A percentile compares a stretch with the other conserved stretches of the same genome.
Conservation (phyloP, 2,113 vertebrate genomes). For the Anguilla rostrata region DNA sequence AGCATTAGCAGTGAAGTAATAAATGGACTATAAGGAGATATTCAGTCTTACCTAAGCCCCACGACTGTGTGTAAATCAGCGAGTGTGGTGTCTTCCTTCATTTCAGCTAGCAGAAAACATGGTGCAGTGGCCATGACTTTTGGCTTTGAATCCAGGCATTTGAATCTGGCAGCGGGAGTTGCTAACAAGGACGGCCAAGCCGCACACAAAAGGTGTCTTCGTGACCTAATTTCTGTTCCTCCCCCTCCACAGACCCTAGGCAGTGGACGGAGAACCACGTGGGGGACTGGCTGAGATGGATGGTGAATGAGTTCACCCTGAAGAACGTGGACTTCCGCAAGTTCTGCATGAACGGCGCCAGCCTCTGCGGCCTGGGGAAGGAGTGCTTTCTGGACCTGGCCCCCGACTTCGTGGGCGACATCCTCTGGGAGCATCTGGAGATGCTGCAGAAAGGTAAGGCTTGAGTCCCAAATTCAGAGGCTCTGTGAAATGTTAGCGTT, state of each 20-base stretch:
- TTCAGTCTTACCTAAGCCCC: too few relatives aligned
- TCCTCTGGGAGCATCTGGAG: slow-evolving; percentile 98
- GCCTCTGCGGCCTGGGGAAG: slow-evolving; percentile 90
- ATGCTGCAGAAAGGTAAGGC: slow-evolving; percentile 95
- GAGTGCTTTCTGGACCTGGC: slow-evolving; percentile 96
- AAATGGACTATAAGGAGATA: too few relatives aligned
- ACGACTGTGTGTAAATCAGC: too few relatives aligned
- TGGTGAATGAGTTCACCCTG: slow-evolving; percentile 95
- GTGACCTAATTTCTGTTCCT: not conserved
- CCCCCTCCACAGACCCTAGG: slow-evolving; percentile 77
- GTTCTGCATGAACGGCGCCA: slow-evolving; percentile 91
- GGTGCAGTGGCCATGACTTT: too few relatives aligned
- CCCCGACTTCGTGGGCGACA: slow-evolving; percentile 97
- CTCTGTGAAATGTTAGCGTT: not conserved
- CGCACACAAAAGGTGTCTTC: not conserved
- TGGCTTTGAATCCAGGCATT: too few relatives aligned
- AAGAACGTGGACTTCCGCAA: slow-evolving; percentile 96
- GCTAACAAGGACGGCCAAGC: too few relatives aligned
- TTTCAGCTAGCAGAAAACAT: too few relatives aligned
- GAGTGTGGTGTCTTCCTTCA: too few relatives aligned
- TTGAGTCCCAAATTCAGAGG: not conserved
- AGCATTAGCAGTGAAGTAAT: too few relatives aligned
- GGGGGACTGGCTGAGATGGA: slow-evolving; percentile 94
- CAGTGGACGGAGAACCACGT: slow-evolving; percentile 95
- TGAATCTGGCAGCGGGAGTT: too few relatives aligned